These are phyloP conservation scores for Oxyteleia sp. DNA, from an alignment of 2,888 invertebrate species.

Conservation along the genomic window DNA sequence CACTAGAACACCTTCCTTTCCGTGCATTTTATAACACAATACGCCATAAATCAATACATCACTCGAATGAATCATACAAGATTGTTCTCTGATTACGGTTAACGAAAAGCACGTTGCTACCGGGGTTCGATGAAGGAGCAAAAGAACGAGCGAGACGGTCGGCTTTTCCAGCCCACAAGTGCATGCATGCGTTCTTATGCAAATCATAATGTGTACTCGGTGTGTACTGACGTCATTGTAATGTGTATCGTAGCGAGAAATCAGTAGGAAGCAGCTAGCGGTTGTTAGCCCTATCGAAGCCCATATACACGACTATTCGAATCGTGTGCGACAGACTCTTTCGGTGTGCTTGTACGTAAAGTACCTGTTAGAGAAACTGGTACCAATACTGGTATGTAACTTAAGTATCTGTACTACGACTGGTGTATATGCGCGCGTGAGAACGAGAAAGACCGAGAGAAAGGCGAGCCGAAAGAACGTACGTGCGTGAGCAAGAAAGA, in stretches of 20 bases:
- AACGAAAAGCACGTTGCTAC: slow-evolving; percentile 57
- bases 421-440: slow-evolving; percentile 21
- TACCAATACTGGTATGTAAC: slow-evolving; percentile 56
- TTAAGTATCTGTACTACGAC: slow-evolving; percentile 44
- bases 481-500: slow-evolving; percentile 8
- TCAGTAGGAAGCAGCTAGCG: slow-evolving; percentile 75
- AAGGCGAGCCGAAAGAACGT: background rate
- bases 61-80: slow-evolving; percentile 51
- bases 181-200: slow-evolving; percentile 69
- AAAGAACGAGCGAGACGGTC: slow-evolving; percentile 65
- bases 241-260: slow-evolving; percentile 76
- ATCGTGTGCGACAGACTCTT: slow-evolving; percentile 63
- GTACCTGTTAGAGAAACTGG: slow-evolving; percentile 69
- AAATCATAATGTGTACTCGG: slow-evolving; percentile 72
- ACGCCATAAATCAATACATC: slow-evolving; percentile 42
- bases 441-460: slow-evolving; percentile 17
- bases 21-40: slow-evolving; percentile 34
- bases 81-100: slow-evolving; percentile 67
- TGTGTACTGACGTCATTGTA: slow-evolving; percentile 74
- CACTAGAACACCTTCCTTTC: too few relatives aligned
- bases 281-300: slow-evolving; percentile 70
- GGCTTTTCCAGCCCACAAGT: slow-evolving; percentile 62
- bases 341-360: slow-evolving; percentile 66
- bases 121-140: slow-evolving; percentile 49
- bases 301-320: slow-evolving; percentile 56